A percentile compares a stretch with the other conserved stretches of the same genome.
Conservation (phyloP, 2,888 invertebrate genomes). For the Nematopogon swammerdamellus region DNA sequence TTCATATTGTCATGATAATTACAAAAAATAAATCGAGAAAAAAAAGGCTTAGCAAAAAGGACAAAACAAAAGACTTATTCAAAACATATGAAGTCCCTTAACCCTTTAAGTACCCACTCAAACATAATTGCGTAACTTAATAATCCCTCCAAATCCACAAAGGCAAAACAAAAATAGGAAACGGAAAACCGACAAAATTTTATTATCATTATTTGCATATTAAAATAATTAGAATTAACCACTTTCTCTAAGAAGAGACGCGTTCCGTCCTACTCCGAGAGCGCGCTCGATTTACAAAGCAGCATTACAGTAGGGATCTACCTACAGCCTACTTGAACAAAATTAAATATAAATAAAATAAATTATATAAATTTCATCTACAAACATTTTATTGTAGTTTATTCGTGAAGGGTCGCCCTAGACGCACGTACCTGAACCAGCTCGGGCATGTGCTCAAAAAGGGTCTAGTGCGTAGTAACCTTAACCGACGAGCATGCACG, state of each 20-base stretch:
- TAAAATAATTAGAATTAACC: constrained; percentile 49
- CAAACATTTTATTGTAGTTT: too few relatives aligned
- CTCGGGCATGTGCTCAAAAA: too few relatives aligned
- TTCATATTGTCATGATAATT: not conserved
- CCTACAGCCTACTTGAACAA: too few relatives aligned
- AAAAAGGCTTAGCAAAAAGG: not conserved
- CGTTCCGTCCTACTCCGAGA: not conserved
- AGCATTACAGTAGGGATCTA: too few relatives aligned
- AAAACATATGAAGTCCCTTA: not conserved
- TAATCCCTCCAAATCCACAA: not conserved
- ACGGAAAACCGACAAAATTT: constrained; percentile 40
- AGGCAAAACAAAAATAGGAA: constrained; percentile 39
- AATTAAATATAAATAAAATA: too few relatives aligned
- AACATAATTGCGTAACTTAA: not conserved
- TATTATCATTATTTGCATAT: constrained; percentile 56
- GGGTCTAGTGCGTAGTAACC: too few relatives aligned
- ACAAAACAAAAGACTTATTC: not conserved
- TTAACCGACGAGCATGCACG: too few relatives aligned
- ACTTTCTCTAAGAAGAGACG: constrained; percentile 6
- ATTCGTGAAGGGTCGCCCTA: too few relatives aligned
- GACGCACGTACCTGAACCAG: too few relatives aligned
- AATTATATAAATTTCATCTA: too few relatives aligned
- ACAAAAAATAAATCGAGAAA: not conserved
- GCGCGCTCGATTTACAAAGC: not conserved
- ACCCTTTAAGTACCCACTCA: not conserved